A percentile compares a stretch with the other conserved stretches of the same genome.
These are phyloP conservation scores for Karalla daura DNA, from an alignment of 2,797 vertebrate genomes.

Conservation along the genomic window DNA sequence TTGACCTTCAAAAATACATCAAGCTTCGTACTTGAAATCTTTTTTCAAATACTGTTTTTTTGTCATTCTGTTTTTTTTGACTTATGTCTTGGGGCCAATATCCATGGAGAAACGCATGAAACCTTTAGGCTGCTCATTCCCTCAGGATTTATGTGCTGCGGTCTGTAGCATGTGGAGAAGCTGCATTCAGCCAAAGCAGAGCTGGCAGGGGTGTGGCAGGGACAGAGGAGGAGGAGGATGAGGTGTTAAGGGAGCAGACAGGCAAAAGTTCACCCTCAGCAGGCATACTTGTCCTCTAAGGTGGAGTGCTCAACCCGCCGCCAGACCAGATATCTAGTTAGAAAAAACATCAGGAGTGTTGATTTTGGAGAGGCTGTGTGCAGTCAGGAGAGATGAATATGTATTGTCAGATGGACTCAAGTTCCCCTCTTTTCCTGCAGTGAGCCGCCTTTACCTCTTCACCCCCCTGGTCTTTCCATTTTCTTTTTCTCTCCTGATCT, in stretches of 20 bases:
- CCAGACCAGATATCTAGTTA: conserved; percentile 54
- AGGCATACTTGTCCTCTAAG: conserved; percentile 48
- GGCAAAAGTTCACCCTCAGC: conserved; percentile 67
- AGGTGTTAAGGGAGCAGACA: conserved; percentile 42
- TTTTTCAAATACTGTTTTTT: conserved; percentile 6
- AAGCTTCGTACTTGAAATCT: neutral
- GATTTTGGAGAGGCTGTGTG: conserved; percentile 64
- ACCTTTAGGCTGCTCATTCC: conserved; percentile 13
- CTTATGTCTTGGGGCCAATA: neutral
- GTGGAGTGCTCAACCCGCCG: conserved; percentile 24
- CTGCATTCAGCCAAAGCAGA: conserved; percentile 27
- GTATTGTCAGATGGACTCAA: conserved; percentile 41
- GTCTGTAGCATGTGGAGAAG: conserved; percentile 38
- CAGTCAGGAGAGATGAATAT: conserved; percentile 49
- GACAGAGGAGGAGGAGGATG: conserved; percentile 24
- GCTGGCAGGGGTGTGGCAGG: conserved; percentile 32
- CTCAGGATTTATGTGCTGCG: conserved; percentile 58
- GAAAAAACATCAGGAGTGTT: conserved; percentile 56
- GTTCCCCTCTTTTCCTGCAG: conserved; percentile 2
- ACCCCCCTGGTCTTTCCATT: neutral
- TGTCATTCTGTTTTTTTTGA: neutral
- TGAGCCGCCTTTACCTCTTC: neutral
- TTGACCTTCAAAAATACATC: conserved; percentile 7
- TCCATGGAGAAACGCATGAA: conserved; percentile 11
- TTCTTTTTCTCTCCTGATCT: neutral